Conservation (phyloP, 2,113 vertebrate species). For the Gambusia affinis region DNA sequence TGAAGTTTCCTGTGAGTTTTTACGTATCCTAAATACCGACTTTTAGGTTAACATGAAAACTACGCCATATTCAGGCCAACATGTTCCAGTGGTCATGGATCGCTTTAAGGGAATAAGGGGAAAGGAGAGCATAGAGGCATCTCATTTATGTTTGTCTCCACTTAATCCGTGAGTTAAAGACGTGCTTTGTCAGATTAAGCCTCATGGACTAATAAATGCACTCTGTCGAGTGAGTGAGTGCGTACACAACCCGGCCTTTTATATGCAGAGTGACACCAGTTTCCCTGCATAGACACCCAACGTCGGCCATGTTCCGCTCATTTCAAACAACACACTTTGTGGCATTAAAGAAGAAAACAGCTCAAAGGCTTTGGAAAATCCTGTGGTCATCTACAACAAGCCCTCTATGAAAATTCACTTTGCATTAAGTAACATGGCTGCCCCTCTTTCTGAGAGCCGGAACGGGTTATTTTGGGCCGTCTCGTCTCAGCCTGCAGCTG, state of each 20-base stretch:
- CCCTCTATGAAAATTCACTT: conserved; percentile 38
- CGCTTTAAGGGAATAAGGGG: not conserved
- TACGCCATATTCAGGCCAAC: too few relatives aligned
- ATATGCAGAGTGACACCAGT: conserved; percentile 29
- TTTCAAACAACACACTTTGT: conserved; percentile 25
- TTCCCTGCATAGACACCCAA: conserved; percentile 26
- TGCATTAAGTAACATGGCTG: conserved; percentile 24
- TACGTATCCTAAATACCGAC: too few relatives aligned
- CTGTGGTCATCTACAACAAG: conserved; percentile 13
- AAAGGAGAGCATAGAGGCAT: not conserved
- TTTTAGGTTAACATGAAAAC: too few relatives aligned
- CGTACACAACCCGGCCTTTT: conserved; percentile 15
- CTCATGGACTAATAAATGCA: conserved; percentile 18
- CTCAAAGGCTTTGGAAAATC: conserved; percentile 43
- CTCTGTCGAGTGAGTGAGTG: conserved; percentile 9
- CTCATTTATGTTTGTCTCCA: too few relatives aligned
- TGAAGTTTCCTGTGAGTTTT: too few relatives aligned
- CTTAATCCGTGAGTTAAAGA: not conserved
- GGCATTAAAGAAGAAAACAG: conserved; percentile 21
- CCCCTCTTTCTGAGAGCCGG: conserved; percentile 47
- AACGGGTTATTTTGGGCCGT: conserved; percentile 73
- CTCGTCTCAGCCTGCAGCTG: conserved; percentile 49
- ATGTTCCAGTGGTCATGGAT: too few relatives aligned
- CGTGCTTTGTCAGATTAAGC: conserved; percentile 22
- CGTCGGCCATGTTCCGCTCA: conserved; percentile 32